A percentile compares a stretch with the other conserved stretches of the same genome.
These are phyloP conservation scores for Aptenodytes patagonicus DNA, from an alignment of 2,113 vertebrate genomes.

Conservation along the genomic window DNA sequence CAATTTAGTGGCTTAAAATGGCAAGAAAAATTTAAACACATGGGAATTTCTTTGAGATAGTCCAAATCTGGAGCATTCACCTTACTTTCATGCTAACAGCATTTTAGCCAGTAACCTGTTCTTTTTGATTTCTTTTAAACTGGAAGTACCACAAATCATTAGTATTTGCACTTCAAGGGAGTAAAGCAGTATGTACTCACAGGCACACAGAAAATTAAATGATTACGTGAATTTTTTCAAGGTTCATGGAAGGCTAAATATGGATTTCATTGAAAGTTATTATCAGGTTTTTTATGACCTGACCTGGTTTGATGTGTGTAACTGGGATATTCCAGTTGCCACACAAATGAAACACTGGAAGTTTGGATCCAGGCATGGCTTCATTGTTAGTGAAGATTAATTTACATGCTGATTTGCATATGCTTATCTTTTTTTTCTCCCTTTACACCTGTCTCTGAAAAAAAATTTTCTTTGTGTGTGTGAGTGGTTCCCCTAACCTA, in stretches of 20 bases:
- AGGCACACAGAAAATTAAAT: neutral
- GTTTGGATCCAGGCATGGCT: neutral
- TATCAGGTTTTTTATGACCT: neutral
- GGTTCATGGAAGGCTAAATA: neutral
- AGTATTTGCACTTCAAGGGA: neutral
- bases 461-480: neutral
- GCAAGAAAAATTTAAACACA: neutral
- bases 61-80: neutral
- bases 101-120: neutral
- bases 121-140: neutral
- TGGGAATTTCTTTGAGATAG: neutral
- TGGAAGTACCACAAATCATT: neutral
- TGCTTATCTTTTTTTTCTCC: neutral
- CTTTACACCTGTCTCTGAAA: conserved; percentile 32
- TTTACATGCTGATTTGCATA: conserved; percentile 53
- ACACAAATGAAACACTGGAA: conserved; percentile 19
- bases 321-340: neutral
- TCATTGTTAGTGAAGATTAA: conserved; percentile 33
- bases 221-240: neutral
- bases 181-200: neutral
- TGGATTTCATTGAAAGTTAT: neutral
- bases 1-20: neutral
- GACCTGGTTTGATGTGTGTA: neutral
- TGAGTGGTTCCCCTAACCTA: conserved; percentile 33
- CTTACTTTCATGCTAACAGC: neutral